Evolutionary conservation across 2,797 vertebrate genomes (phyloP).

Genomic region (Bufotes viridis): DNA sequence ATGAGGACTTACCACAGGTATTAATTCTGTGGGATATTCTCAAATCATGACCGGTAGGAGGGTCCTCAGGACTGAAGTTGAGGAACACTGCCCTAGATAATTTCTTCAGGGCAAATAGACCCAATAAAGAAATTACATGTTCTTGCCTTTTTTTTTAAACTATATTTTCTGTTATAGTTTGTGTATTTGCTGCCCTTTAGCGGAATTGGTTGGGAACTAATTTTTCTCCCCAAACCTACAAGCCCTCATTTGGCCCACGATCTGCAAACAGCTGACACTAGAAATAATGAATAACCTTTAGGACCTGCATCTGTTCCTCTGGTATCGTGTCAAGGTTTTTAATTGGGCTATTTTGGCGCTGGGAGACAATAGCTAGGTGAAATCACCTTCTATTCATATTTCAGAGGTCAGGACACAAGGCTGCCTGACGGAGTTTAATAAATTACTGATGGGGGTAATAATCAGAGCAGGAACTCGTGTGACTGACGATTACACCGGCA

Average conservation of each 20-base stretch:
- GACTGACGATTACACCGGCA: constrained; percentile 1
- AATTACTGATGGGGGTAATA: constrained; percentile 54
- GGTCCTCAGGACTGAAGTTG: too few species aligned
- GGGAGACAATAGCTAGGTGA: constrained; percentile 85
- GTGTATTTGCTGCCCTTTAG: neutral
- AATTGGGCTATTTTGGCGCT: constrained; percentile 88
- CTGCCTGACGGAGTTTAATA: constrained; percentile 62
- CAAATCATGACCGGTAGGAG: too few species aligned
- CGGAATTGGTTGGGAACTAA: neutral
- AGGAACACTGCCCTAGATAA: too few species aligned
- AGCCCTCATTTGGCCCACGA: constrained; percentile 83
- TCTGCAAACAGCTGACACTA: constrained; percentile 84
- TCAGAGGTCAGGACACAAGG: constrained; percentile 79
- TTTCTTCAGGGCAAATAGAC: neutral
- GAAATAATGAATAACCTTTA: constrained; percentile 88
- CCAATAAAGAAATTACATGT: neutral
- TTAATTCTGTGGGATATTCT: too few species aligned
- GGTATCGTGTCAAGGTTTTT: constrained; percentile 85
- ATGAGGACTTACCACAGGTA: too few species aligned
- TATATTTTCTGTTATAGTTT: neutral
- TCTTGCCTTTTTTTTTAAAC: neutral
- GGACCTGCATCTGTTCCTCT: constrained; percentile 84
- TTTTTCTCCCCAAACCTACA: constrained; percentile 5
- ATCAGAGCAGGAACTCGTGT: constrained; percentile 37
- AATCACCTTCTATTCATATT: constrained; percentile 86